These are phyloP conservation scores for Astyanax mexicanus DNA, from an alignment of 2,797 vertebrate species.

Conservation along the genomic window DNA sequence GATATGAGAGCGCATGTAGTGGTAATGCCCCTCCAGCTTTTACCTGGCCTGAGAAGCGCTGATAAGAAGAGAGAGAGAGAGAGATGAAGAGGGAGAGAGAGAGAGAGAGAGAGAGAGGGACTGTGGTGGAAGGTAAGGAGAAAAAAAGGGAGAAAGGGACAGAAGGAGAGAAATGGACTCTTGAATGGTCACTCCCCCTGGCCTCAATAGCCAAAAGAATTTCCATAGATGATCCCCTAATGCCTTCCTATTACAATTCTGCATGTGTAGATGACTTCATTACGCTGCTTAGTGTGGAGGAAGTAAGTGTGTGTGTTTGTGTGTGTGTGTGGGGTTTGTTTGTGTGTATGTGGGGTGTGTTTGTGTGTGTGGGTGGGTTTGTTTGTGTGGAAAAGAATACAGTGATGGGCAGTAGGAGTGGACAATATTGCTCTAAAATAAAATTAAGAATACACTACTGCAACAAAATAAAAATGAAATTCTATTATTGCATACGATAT, in stretches of 20 bases:
- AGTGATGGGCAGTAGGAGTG: too few relatives aligned
- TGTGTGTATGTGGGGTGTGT: neutral
- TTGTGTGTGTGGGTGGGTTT: constrained; percentile 13
- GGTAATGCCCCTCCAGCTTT: constrained; percentile 69
- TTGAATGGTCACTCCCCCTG: constrained; percentile 19
- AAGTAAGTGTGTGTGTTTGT: constrained; percentile 19
- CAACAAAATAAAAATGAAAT: too few relatives aligned
- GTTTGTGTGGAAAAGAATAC: too few relatives aligned
- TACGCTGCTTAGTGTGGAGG: neutral
- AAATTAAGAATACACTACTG: too few relatives aligned
- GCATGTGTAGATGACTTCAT: constrained; percentile 2
- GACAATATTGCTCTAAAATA: too few relatives aligned
- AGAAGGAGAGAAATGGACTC: neutral
- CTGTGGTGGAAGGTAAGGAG: neutral
- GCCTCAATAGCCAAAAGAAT: neutral
- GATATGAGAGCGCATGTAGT: constrained; percentile 65
- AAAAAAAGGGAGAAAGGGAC: neutral
- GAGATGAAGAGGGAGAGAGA: constrained; percentile 42
- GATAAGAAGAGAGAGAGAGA: constrained; percentile 71
- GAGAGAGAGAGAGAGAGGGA: constrained; percentile 53
- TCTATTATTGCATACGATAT: too few relatives aligned
- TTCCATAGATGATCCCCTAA: neutral
- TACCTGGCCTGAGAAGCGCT: constrained; percentile 70
- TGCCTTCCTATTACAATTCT: constrained; percentile 47
- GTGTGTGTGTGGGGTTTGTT: constrained; percentile 14